Base-by-base conservation (phyloP, 2,113 vertebrate species). In the Rhinopomastus cyanomelas region DNA sequence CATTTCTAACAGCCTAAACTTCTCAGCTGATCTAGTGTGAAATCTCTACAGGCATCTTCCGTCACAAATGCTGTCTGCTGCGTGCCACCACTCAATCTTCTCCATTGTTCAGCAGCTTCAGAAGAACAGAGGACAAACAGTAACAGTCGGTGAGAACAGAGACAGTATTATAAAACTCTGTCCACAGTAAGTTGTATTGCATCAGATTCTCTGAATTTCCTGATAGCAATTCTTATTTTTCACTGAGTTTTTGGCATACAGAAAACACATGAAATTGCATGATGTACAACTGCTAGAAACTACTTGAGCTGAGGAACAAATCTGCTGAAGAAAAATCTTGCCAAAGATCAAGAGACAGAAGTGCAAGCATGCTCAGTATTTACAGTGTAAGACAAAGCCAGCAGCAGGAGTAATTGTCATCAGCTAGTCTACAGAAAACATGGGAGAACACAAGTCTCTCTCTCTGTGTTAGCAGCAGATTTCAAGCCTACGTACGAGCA, bases 31-130 rank as follows among this genome's bases (percentile, higher is more conserved):
- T 9, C 44, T 65, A 11, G 6, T 16, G 3, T 39, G 77, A 67
- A 71, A 89, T 30, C 42, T 29, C 25, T 44, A 42, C 39, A 34
- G 16, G 57, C 9, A 55, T 37, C 49, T n/a, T 55, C 13, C 67
- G 36, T 27, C 27, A 87, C 2, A 30, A 8, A 29, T 0, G 0
- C 26, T 53, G 8, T 29, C 48, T 52, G 42, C 36, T 59, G 13
- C 13, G n/a, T 17, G 11, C 14, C 18, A 55, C 9, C 36, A 46
- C 22, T 21, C 25, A 64, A 9, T 23, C 25, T 51, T 61, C 20
- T 66, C 9, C 36, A 11, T 49, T 44, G n/a, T 9, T 13, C 23
- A 48, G 21, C 26, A 59, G 17, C 60, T 89, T 34, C 44, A 65
- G 19, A 67, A 74, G 64, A 68, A 67, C 7, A 65, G 44, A 71